Evolutionary conservation across 2,797 vertebrate species (phyloP).

Genomic region (Hydrolagus colliei): DNA sequence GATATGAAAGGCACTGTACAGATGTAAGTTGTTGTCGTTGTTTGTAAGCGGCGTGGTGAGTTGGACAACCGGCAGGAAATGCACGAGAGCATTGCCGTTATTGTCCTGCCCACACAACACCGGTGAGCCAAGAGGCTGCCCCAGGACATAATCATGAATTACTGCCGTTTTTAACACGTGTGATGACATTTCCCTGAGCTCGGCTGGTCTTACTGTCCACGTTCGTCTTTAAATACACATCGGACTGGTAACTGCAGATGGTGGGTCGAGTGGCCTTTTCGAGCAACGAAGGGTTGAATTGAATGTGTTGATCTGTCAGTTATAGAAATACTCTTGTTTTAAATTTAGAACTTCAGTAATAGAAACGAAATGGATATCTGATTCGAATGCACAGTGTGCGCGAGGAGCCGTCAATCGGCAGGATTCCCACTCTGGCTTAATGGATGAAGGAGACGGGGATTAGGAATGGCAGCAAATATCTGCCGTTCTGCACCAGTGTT

Average conservation of each 20-base stretch:
- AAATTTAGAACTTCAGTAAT: constrained; percentile 24
- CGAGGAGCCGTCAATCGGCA: background rate
- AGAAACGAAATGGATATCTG: constrained; percentile 27
- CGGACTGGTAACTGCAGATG: background rate
- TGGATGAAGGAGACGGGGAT: background rate
- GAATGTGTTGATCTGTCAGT: background rate
- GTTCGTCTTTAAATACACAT: background rate
- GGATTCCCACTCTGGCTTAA: background rate
- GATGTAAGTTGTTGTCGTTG: too few species aligned
- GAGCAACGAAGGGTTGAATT: background rate
- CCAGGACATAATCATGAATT: background rate
- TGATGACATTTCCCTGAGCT: background rate
- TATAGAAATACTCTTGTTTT: constrained; percentile 23
- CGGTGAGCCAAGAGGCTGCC: too few species aligned
- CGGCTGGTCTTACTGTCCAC: background rate
- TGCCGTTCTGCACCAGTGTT: background rate
- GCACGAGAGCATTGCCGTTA: too few species aligned
- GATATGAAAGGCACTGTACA: too few species aligned
- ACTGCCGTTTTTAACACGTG: background rate
- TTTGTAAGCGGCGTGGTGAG: too few species aligned
- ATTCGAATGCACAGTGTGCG: background rate
- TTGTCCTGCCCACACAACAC: too few species aligned
- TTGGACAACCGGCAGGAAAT: too few species aligned
- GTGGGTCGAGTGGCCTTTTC: background rate
- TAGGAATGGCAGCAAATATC: background rate